These are phyloP conservation scores for Marcusenius ussheri DNA, from an alignment of 2,113 vertebrate genomes.

Conservation along the genomic window DNA sequence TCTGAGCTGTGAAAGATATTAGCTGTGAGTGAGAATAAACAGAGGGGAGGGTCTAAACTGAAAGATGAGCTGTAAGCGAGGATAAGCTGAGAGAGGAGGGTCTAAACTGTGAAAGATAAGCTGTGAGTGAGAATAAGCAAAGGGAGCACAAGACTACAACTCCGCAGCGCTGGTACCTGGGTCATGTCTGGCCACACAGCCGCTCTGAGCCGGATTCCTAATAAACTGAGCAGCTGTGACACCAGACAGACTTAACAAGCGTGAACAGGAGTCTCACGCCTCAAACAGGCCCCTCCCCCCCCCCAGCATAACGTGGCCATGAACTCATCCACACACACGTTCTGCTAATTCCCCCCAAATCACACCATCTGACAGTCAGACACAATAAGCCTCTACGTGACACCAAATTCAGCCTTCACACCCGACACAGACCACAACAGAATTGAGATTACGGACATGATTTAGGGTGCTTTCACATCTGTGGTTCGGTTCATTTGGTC, in stretches of 20 bases:
- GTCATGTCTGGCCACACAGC: background rate
- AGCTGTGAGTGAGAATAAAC: background rate
- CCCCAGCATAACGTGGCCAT: background rate
- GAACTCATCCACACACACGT: background rate
- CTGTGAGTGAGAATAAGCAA: background rate
- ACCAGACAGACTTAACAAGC: slow-evolving; percentile 6
- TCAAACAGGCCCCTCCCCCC: background rate
- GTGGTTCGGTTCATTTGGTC: too few species aligned
- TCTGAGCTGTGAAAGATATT: background rate
- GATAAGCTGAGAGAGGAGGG: background rate
- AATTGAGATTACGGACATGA: background rate
- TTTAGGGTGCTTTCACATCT: too few species aligned
- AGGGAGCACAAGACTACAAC: background rate
- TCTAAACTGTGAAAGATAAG: background rate
- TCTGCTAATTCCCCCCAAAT: background rate
- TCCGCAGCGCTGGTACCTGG: background rate
- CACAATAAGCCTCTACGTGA: background rate
- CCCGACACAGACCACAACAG: background rate
- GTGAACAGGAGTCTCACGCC: background rate
- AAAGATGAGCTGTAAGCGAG: background rate
- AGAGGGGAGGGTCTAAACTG: background rate
- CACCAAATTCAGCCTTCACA: background rate
- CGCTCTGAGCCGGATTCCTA: background rate
- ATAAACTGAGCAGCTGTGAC: background rate
- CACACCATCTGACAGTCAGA: background rate